These are phyloP conservation scores for Temnothorax rugatulus DNA, from an alignment of 2,888 invertebrate species.

Conservation along the genomic window DNA sequence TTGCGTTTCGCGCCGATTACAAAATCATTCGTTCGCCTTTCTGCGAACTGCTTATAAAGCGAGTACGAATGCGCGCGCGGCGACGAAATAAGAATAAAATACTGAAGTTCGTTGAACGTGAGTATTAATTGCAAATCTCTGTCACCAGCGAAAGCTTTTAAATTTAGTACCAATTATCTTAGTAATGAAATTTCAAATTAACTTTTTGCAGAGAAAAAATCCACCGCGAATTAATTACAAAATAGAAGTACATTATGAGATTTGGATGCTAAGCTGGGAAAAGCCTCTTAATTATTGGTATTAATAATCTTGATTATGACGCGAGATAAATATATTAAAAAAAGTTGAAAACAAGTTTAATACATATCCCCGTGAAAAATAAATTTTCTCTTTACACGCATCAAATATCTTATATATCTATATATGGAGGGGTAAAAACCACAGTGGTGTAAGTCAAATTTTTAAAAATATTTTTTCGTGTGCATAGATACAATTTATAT, in stretches of 20 bases:
- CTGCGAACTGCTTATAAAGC: too few relatives aligned
- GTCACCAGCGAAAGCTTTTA: neutral
- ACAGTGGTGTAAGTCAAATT: too few relatives aligned
- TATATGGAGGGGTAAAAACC: too few relatives aligned
- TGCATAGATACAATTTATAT: too few relatives aligned
- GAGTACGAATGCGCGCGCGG: neutral
- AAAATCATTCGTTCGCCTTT: neutral
- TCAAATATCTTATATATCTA: neutral
- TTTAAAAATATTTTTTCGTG: too few relatives aligned
- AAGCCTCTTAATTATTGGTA: conserved; percentile 12
- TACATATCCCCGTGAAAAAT: neutral
- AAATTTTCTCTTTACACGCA: neutral
- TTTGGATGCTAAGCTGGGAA: neutral
- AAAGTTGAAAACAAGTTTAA: neutral
- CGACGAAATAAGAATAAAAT: neutral
- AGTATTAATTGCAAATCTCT: neutral
- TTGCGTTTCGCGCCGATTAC: conserved; percentile 16
- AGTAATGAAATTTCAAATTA: conserved; percentile 12
- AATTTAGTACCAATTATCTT: conserved; percentile 13
- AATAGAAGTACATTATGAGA: neutral
- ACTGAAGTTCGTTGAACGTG: conserved; percentile 17
- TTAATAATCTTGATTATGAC: neutral
- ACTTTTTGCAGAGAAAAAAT: conserved; percentile 3
- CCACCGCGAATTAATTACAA: neutral
- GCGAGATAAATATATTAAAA: neutral